Base-by-base conservation (phyloP, 2,888 invertebrate species). In the Standfussiana lucernea region DNA sequence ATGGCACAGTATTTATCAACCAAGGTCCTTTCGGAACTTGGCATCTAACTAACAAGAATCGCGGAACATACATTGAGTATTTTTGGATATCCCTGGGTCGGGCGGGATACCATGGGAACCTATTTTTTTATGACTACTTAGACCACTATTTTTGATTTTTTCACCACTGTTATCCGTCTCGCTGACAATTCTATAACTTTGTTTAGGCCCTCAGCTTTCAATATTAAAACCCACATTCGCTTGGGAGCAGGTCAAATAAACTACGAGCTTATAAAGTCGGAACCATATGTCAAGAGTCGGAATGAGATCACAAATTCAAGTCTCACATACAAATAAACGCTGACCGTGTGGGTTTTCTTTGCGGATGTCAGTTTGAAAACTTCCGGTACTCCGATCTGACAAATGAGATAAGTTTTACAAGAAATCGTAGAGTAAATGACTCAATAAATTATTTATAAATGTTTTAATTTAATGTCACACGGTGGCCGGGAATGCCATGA, bases 311-410 rank as follows among this genome's bases (percentile, higher is more conserved):
- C 45, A 59, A 59, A 65, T 21, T 10, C 68, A 72, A 45, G 37
- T 24, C 64, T 35, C 6, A 10, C 84, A 84, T 84, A 73, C 47
- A 42, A 56, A 84, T 42, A 1, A 32, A 42, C 21, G 18, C 13
- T 47, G 37, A 77, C 61, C 69, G 69, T 45, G 37, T 32, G 77
- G 73, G 83, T 70, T 85, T 85, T 77, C 56, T 64, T n/a, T 6
- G 13, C 78, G 67, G 77, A 77, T 64, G 24, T 59, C 15, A 53
- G 61, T 42, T 64, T 37, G 13, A 42, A 84, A 69, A 77, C 59
- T 56, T 77, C 78, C 78, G 83, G 72, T 68, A 50, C 70, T 32
- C 66, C 66, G 45, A 24, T 13, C 32, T n/a, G 35, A 2, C 18
- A 8, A 28, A 2, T 67, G 28, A 45, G 37, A 35, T 67, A 80